phyloP scores from a whole-genome alignment of 2,888 invertebrate species.

The Macrophya annulata region DNA sequence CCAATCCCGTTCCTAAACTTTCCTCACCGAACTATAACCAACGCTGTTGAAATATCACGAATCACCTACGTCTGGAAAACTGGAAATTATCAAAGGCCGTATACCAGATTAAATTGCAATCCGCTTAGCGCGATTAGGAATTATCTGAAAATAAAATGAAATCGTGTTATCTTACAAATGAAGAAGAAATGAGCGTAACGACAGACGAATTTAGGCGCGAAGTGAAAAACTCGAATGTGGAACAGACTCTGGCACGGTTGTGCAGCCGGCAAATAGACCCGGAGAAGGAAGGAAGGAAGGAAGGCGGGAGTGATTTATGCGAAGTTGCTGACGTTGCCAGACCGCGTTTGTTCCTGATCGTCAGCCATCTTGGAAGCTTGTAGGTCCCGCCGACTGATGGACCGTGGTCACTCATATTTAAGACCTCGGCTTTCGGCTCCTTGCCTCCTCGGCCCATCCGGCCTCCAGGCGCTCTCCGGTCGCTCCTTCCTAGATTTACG shows the following conservation, averaged over 20 bases:
- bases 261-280: slow-evolving; percentile 55
- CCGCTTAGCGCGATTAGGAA: neutral
- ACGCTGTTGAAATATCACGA: slow-evolving; percentile 36
- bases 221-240: slow-evolving; percentile 45
- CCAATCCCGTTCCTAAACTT: slow-evolving; percentile 38
- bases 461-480: slow-evolving; percentile 68
- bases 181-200: neutral
- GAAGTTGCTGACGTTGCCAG: slow-evolving; percentile 75
- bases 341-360: slow-evolving; percentile 70
- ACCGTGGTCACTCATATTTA: slow-evolving; percentile 60
- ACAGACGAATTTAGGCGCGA: slow-evolving; percentile 21
- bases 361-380: slow-evolving; percentile 72
- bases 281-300: slow-evolving; percentile 18
- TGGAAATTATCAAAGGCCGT: neutral
- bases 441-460: slow-evolving; percentile 48
- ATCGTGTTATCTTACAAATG: neutral
- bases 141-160: neutral
- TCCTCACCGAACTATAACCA: neutral
- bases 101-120: neutral
- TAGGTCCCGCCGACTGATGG: slow-evolving; percentile 66
- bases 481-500: slow-evolving; percentile 77
- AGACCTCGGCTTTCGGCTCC: slow-evolving; percentile 55
- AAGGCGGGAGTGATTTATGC: slow-evolving; percentile 78
- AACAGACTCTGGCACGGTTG: neutral
- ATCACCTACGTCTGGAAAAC: neutral